These are phyloP conservation scores for Jaculus jaculus DNA, from an alignment of 2,113 vertebrate species.

Conservation along the genomic window DNA sequence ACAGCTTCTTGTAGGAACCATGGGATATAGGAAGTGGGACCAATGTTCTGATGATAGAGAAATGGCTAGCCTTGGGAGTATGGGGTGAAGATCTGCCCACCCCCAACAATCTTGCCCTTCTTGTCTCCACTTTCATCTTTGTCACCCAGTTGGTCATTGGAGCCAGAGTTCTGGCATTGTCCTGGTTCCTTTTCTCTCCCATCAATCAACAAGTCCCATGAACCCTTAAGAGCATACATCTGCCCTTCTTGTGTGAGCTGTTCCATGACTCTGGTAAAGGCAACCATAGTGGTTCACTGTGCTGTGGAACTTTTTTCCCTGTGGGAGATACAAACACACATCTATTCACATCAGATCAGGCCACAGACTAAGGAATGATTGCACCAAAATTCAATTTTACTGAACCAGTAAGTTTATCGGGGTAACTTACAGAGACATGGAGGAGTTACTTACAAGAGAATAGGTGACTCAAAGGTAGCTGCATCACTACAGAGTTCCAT, in stretches of 20 bases:
- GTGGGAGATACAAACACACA: too few relatives aligned
- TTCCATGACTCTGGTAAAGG: not conserved
- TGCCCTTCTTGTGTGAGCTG: not conserved
- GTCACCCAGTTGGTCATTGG: not conserved
- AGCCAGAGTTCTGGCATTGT: not conserved
- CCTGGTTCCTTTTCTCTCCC: not conserved
- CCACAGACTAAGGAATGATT: too few relatives aligned
- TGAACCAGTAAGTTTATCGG: too few relatives aligned
- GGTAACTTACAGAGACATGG: too few relatives aligned
- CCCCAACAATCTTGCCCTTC: not conserved
- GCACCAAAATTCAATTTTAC: too few relatives aligned
- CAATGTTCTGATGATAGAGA: too few relatives aligned
- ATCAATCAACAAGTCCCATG: not conserved
- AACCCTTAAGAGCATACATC: not conserved
- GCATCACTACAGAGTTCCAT: too few relatives aligned
- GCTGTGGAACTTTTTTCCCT: too few relatives aligned
- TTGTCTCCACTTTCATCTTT: not conserved
- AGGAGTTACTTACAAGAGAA: too few relatives aligned
- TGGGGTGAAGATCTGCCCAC: not conserved
- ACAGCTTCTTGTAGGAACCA: fast-evolving
- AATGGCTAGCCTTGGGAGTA: too few relatives aligned
- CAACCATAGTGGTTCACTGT: fast-evolving
- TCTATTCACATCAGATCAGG: too few relatives aligned
- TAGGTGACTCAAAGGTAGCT: too few relatives aligned
- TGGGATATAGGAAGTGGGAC: not conserved